phyloP scores from a whole-genome alignment of 2,888 invertebrate species.

The Aporophyla lueneburgensis region DNA sequence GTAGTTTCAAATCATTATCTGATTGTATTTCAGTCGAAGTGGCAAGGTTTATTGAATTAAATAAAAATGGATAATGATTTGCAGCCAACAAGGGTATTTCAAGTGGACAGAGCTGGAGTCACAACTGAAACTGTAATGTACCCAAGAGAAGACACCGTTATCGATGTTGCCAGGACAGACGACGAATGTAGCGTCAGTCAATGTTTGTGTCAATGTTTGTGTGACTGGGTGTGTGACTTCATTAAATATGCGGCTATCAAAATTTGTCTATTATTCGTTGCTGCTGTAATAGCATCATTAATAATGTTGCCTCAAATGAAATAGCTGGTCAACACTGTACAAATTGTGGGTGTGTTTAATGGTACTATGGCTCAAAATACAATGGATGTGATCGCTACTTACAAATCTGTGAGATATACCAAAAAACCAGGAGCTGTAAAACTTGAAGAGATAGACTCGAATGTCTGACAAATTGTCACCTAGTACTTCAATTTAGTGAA shows the following conservation, averaged over 20 bases:
- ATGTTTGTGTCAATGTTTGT: neutral
- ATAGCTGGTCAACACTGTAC: neutral
- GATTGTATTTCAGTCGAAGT: neutral
- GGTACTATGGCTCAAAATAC: neutral
- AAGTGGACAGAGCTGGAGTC: neutral
- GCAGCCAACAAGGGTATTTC: neutral
- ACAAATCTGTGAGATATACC: neutral
- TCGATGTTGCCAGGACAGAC: neutral
- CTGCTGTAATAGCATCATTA: neutral
- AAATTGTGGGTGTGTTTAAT: neutral
- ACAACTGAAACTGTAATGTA: neutral
- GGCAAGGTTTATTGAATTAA: neutral
- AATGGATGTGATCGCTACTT: neutral
- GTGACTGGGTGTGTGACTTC: rapidly evolving
- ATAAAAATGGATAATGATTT: constrained; percentile 4
- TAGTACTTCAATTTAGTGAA: too few species aligned
- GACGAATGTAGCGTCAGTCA: neutral
- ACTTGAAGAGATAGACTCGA: too few species aligned
- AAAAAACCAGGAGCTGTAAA: neutral
- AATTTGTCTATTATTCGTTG: neutral
- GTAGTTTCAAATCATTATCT: neutral
- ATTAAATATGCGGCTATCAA: neutral
- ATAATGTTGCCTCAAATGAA: neutral
- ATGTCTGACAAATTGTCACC: too few species aligned
- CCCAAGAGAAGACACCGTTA: neutral